These are phyloP conservation scores for Armadillidium nasatum DNA, from an alignment of 1,140 invertebrate genomes.

Conservation along the genomic window DNA sequence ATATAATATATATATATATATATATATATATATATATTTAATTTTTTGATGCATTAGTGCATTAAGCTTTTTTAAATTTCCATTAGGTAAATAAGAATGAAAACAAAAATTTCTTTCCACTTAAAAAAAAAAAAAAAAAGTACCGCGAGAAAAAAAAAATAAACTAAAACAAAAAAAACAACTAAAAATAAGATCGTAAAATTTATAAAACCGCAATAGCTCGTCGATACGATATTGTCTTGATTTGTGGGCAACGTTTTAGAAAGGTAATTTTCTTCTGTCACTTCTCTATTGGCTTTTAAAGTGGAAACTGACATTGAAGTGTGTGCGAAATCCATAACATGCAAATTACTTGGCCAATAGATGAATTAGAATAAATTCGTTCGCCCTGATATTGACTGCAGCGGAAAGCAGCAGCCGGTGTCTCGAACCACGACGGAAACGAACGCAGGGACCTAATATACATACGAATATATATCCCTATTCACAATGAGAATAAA, in stretches of 20 bases:
- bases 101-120: no score
- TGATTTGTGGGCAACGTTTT: constrained; percentile 45
- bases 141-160: no score
- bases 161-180: no score
- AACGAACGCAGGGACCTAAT: constrained; percentile 12
- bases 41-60: no score
- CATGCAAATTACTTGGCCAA: constrained; percentile 46
- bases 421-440: no score
- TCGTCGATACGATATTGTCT: constrained; percentile 33
- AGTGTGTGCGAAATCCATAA: constrained; percentile 45
- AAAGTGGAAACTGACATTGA: constrained; percentile 45
- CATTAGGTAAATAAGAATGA: no score
- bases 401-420: no score
- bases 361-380: constrained; percentile 40
- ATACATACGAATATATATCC: neutral
- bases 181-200: constrained; percentile 33
- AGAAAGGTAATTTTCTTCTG: constrained; percentile 44
- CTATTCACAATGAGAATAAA: neutral
- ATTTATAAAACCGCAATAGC: constrained; percentile 41
- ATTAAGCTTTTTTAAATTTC: no score
- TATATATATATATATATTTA: no score
- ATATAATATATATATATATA: no score
- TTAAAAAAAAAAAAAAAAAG: no score
- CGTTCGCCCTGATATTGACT: constrained; percentile 34
- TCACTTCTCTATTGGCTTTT: constrained; percentile 44